Evolutionary conservation across 2,113 vertebrate species (phyloP), one percentile per base, ranked within the genome.

Genomic region (Chionis minor): DNA sequence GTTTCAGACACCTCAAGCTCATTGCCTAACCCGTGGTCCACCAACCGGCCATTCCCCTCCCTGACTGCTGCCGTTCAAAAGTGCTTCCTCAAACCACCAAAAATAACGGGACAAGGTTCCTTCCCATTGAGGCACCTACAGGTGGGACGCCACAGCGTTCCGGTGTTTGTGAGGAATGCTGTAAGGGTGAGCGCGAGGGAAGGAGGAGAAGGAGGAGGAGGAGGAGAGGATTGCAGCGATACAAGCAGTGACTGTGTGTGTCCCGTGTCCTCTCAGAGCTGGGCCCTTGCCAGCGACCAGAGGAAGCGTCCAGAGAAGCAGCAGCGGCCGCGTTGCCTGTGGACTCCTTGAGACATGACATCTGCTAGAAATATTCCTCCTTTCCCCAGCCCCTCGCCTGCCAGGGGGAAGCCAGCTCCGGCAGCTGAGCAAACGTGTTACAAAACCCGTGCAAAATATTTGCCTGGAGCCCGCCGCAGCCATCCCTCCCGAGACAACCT

Each of bases 11-110:
- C 1, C 1, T 9, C 21, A 1, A 62, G 47, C 12, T 55, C 42
- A 0, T 0, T 2, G 0, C 2, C 42, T 14, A 52, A 28, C 19
- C 65, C 8, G 6, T 10, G 12, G 14, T n/a, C 33, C 66, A 8
- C 21, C 58, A 16, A 8, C 4, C 55, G 22, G n/a, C 28, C 21
- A 2, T 1, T 2, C 4, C 0, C 0, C 0, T 4, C 59, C 47
- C 56, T 2, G 2, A 15, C 2, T 20, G 42, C 73, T 63, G 80
- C 42, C 3, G 14, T 38, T 38, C 84, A 4, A 0, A n/a, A 4
- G 9, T 0, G 7, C 19, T 27, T 11, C 55, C 59, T 2, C 6
- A 44, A 59, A 11, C 28, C 62, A 18, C 62, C 40, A 3, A 4
- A 56, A 69, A 6, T 4, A 26, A 23, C 0, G 4, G 72, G 58